Evolutionary conservation across 2,113 vertebrate species (phyloP).

Genomic region (Proteles cristata): DNA sequence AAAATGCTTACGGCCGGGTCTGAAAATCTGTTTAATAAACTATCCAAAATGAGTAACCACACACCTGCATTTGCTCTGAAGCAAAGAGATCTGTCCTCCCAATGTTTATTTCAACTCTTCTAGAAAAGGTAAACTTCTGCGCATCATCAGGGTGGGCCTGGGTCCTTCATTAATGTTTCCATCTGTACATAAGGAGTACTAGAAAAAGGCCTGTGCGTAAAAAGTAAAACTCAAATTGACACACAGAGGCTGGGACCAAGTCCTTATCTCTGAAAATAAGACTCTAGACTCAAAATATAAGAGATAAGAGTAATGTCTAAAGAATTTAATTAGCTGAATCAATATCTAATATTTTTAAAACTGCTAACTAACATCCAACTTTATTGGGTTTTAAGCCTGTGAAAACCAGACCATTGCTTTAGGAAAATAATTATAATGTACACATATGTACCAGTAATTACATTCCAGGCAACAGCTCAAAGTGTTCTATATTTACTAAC

Average conservation of each 20-base stretch:
- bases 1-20: neutral
- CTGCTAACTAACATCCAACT: neutral
- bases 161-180: neutral
- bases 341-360: conserved; percentile 23
- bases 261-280: conserved; percentile 29
- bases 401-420: neutral
- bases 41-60: neutral
- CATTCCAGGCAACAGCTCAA: neutral
- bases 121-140: neutral
- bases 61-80: neutral
- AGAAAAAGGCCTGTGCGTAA: neutral
- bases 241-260: neutral
- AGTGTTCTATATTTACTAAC: conserved; percentile 19
- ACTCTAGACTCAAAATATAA: conserved; percentile 10
- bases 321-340: neutral
- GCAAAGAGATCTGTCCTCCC: neutral
- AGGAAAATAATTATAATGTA: conserved; percentile 1
- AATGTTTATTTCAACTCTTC: neutral
- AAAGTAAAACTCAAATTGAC: neutral
- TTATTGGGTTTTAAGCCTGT: neutral
- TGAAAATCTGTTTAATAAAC: neutral
- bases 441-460: neutral
- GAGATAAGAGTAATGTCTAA: neutral
- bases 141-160: neutral
- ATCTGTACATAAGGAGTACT: neutral